Base-by-base conservation (phyloP, 1,140 invertebrate genomes). In the Lanistes nyassanus region DNA sequence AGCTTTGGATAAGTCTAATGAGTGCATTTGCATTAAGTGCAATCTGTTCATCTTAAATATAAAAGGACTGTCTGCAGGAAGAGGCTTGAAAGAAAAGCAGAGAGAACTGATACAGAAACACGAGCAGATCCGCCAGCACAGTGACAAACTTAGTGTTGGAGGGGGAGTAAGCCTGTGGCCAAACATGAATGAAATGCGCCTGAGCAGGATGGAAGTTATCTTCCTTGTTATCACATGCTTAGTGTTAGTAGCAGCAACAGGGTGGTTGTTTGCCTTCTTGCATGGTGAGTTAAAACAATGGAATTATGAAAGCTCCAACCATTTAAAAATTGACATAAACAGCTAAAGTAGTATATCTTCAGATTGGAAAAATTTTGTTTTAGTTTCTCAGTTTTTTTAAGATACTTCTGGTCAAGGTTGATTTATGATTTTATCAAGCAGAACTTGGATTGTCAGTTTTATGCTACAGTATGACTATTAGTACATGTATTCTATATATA, bases 151-250 rank as follows among this genome's bases (percentile, higher is more conserved):
- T 9, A 85, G 75, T 77, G 79, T 86, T 26, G 86, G 86, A 16
- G 86, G 86, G 5, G 86, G 86, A 9, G 79, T 87, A n/a, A 79
- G 81, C 26, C 78, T 86, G 21, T 87, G 86, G 86, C 86, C 86
- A 9, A 75, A 85, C 23, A 87, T 87, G 86, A 82, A 83, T 3
- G 81, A 79, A 47, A 87, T 87, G 86, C 76, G 85, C 36, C 78
- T 87, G 16, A 81, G 77, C 16, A 62, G 37, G 29, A 56, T 37
- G 39, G 85, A 87, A 37, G 73, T 82, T 9, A 42, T 79, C 23
- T 62, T 76, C 11, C 81, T 87, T 3, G 47, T 72, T 16, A 26
- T 77, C 1, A 47, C 77, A 37, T 83, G 74, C 74, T 13, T 81
- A 23, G 29, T 60, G 0, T 60, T 86, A 16, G 47, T 82, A 42